These are phyloP conservation scores for Synergus japonicus DNA, from an alignment of 2,888 invertebrate genomes.

Conservation along the genomic window DNA sequence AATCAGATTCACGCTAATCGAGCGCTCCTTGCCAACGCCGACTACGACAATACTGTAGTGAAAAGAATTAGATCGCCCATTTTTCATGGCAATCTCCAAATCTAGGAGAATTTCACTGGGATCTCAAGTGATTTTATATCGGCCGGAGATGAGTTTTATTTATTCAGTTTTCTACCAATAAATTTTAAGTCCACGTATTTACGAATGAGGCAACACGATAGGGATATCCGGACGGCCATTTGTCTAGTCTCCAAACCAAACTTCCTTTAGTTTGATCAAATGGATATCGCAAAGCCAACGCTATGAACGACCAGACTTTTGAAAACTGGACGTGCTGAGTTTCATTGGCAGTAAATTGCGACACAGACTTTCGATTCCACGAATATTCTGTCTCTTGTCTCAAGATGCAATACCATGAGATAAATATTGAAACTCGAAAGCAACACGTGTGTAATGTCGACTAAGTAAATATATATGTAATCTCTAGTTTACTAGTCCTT, in stretches of 20 bases:
- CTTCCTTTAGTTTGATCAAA: slow-evolving; percentile 17
- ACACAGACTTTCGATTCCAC: slow-evolving; percentile 5
- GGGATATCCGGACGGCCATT: slow-evolving; percentile 10
- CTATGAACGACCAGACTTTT: neutral
- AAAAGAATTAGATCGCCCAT: neutral
- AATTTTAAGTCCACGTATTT: slow-evolving; percentile 18
- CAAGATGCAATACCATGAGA: neutral
- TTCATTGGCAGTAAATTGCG: slow-evolving; percentile 4
- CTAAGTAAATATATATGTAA: slow-evolving; percentile 1
- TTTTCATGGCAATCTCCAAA: slow-evolving; percentile 9
- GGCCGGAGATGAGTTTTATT: neutral
- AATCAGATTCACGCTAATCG: slow-evolving; percentile 38
- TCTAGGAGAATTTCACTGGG: neutral
- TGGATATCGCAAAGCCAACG: slow-evolving; percentile 8
- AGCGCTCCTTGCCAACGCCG: slow-evolving; percentile 41
- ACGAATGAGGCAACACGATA: neutral
- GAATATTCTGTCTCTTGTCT: neutral
- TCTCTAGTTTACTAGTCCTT: neutral
- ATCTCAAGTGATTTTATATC: neutral
- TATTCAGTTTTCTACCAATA: neutral
- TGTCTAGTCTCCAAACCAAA: slow-evolving; percentile 32
- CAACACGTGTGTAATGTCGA: slow-evolving; percentile 9
- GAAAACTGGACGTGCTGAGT: slow-evolving; percentile 3
- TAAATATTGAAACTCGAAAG: neutral
- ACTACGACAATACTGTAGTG: slow-evolving; percentile 34